Conservation (phyloP, 2,797 vertebrate species). For the Mormyrus proboscirostris region DNA sequence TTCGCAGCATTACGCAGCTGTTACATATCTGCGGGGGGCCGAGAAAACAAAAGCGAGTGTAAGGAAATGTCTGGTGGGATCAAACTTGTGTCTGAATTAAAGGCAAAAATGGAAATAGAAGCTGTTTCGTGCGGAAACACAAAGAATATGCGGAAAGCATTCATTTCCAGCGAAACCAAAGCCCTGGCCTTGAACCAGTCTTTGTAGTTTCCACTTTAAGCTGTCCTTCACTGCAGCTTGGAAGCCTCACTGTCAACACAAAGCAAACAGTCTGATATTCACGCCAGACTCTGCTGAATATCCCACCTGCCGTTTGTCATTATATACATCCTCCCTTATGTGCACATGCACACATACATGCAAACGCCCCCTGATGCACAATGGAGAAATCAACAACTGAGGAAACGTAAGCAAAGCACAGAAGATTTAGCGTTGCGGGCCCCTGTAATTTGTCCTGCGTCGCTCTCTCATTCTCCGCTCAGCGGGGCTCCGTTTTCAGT, state of each 20-base stretch:
- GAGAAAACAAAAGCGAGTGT: neutral
- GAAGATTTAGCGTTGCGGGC: slow-evolving; percentile 30
- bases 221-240: neutral
- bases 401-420: slow-evolving; percentile 36
- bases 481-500: slow-evolving; percentile 25
- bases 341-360: slow-evolving; percentile 15
- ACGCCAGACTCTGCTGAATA: neutral
- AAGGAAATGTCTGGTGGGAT: slow-evolving; percentile 8
- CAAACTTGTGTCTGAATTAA: neutral
- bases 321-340: neutral
- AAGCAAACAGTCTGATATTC: neutral
- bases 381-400: slow-evolving; percentile 34
- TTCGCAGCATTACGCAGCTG: neutral
- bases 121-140: neutral
- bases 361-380: neutral
- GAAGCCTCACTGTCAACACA: neutral
- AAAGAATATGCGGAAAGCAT: neutral
- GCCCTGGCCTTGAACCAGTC: neutral
- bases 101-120: neutral
- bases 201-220: neutral
- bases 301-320: slow-evolving; percentile 33
- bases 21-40: neutral
- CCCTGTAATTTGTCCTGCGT: slow-evolving; percentile 30
- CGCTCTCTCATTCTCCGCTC: slow-evolving; percentile 23
- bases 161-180: neutral